Base-by-base conservation (phyloP, 2,797 vertebrate species). In the Phylloscopus collybita region DNA sequence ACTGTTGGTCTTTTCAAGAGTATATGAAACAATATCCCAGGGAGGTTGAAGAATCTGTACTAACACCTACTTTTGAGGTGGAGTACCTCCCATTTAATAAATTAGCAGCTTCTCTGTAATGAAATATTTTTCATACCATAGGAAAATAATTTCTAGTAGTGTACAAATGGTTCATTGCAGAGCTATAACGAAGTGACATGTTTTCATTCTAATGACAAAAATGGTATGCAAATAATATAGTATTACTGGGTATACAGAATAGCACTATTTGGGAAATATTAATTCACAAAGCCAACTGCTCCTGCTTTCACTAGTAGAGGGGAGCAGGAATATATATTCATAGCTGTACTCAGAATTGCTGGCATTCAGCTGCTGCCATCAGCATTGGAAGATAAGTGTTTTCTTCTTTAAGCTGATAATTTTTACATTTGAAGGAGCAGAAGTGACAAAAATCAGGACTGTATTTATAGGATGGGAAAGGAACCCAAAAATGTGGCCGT, bases 341-440 rank as follows among this genome's bases (percentile, higher is more conserved):
- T 64, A 90, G 20, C 40, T 70, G 16, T 47, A 53, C 29, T 88
- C 61, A 76, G 85, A 82, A 88, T 26, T 92, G 32, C 45, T 94
- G 54, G 23, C 65, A 85, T 47, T 86, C 53, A 30, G 32, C 45
- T 67, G 45, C 64, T 86, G 69, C 61, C 16, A 40, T 67, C 53
- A 16, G 0, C 57, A 50, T 9, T 53, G 42, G 50, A 26, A 93
- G 84, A 74, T 74, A 86, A 92, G 12, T 22, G 54, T 4, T 47
- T 78, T 84, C 89, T 64, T 17, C 38, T 86, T 61, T 38, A 76
- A 34, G 29, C 40, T 73, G 13, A 21, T 88, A 60, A 67, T 74
- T 92, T 88, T 88, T 62, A 67, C 34, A 80, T 92, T 67, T 83
- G 61, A 80, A 90, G 61, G 42, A 89, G 49, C 49, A 92, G 67